Evolutionary conservation across 2,113 vertebrate species (phyloP), one percentile per base, ranked within the genome.

Genomic region (Percopsis transmontana): DNA sequence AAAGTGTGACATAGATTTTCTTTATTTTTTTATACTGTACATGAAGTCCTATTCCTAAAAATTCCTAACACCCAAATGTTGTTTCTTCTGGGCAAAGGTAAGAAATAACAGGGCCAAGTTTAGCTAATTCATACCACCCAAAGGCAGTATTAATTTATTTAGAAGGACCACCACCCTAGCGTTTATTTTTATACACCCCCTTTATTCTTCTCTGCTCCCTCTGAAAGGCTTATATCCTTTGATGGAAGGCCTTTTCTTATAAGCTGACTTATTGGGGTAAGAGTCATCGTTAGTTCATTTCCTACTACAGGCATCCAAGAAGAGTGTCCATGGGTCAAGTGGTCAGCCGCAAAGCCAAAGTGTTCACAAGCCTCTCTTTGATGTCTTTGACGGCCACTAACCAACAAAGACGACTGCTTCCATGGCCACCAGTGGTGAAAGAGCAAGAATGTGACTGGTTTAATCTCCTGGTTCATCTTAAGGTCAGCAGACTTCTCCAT

Each of bases 281-380:
- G 64, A 80, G 79, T 85, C 85, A 89, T 88, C 87, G 81, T 81
- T 5, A 86, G 69, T 86, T 86, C 53, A 90, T 91, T 90, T 90
- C 89, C 88, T 88, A 83, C 68, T 60, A 39, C 44, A 45, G 51
- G 11, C 27, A 48, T 66, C 64, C 57, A 48, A 76, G 73, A 10
- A 11, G 71, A 73, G 45, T 70, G 52, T 85, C 65, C 20, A 19
- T 62, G 76, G 86, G 88, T 91, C 88, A 90, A 88, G 85, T 88
- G 87, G 85, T 90, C 90, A 85, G 84, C 74, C n/a, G 42, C 66
- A 66, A 67, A 84, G 74, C 74, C 62, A 70, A 67, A 85, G 76
- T 74, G 74, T 74, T 66, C 79, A 69, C 74, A 61, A 70, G 52
- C 60, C 57, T 41, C 44, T 60, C 86, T 92, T 91, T 91, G 87